Evolutionary conservation across 2,113 vertebrate genomes (phyloP).

Genomic region (Neomonachus schauinslandi): DNA sequence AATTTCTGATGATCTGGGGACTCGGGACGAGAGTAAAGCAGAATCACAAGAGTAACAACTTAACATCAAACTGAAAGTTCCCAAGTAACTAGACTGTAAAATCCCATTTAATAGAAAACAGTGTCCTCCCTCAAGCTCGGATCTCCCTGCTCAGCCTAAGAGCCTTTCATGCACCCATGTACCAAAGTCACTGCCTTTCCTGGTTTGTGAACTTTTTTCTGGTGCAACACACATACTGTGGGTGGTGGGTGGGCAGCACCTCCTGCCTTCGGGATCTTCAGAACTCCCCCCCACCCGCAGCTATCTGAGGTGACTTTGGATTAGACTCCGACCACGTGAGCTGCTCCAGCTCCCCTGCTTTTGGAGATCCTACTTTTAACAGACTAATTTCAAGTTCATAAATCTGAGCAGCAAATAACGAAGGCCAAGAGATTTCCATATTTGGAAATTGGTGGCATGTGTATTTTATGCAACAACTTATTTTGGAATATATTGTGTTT

Average conservation of each 20-base stretch:
- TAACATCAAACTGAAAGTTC: background rate
- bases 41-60: background rate
- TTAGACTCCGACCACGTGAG: fast-evolving
- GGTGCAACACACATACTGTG: too few relatives aligned
- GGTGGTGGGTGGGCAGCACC: fast-evolving
- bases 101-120: background rate
- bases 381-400: background rate
- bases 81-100: background rate
- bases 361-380: background rate
- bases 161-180: fast-evolving
- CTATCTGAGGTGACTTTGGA: too few relatives aligned
- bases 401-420: background rate
- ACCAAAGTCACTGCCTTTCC: fast-evolving
- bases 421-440: background rate
- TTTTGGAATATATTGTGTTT: background rate
- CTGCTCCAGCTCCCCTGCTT: background rate
- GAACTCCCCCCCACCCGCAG: background rate
- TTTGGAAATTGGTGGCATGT: background rate
- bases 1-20: background rate
- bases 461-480: background rate
- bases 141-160: fast-evolving
- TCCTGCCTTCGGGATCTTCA: background rate
- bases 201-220: fast-evolving
- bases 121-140: too few relatives aligned
- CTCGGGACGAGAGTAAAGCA: background rate